Evolutionary conservation across 2,888 invertebrate genomes (phyloP), one percentile per base, ranked within the genome.

Genomic region (Linnaemya vulpina): DNA sequence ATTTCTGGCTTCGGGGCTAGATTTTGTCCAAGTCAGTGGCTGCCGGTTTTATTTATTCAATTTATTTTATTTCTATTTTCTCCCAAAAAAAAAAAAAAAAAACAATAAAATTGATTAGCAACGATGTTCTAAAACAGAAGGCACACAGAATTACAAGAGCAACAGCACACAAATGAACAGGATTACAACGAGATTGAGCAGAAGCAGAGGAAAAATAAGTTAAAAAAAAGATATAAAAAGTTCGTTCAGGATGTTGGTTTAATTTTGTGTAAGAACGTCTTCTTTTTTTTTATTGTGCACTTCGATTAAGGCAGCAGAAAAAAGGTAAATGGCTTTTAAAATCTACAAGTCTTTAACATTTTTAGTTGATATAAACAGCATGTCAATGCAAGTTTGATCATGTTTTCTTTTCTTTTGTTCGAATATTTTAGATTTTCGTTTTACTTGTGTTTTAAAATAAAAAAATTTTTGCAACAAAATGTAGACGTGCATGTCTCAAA

Each of bases 311-410:
- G n/a, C n/a, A 43, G 38, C 15, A 17, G 22, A n/a, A 43, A 63
- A 43, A 40, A 60, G 8, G 25, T 38, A 79, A 43, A 38, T 71
- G 35, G 17, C 17, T 79, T 38, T 46, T 35, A 60, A 76, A 65
- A 67, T 83, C 58, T 60, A 73, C 65, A 83, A 58, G 71, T 58
- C 20, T 62, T 38, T 49, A 70, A 43, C 71, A 77, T 76, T 67
- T 82, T 68, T 65, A 65, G 49, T 65, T 74, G 53, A 81, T 62
- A 46, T 81, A 53, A 62, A 65, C 43, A 81, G 62, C 82, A 77
- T 77, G 82, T 76, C 71, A 82, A 65, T 77, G 82, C 71, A 71
- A 71, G 75, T 22, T 58, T 71, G 76, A 71, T 76, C 75, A 82
- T 70, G 75, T 70, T 46, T 30, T 70, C 60, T 55, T 30, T 53